A percentile compares a stretch with the other conserved stretches of the same genome.
phyloP scores from a whole-genome alignment of 1,140 invertebrate species.

The Drosophila teissieri region DNA sequence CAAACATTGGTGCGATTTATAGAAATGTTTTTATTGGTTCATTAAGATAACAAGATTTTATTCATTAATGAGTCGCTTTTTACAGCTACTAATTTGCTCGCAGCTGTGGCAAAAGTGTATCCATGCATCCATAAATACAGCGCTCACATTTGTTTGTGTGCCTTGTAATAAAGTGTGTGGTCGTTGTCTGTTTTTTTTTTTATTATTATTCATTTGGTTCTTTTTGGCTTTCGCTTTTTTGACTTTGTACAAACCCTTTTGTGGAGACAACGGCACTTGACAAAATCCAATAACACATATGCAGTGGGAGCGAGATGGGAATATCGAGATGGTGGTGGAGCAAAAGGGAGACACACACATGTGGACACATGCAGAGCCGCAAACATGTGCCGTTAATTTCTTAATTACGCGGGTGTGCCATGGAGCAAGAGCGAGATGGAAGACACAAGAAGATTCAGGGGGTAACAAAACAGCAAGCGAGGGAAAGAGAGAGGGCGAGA shows the following conservation, averaged over 20 bases:
- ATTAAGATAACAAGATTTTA: conserved; percentile 11
- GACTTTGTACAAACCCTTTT: conserved; percentile 76
- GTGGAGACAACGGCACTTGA: conserved; percentile 61
- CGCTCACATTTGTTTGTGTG: conserved; percentile 26
- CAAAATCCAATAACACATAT: conserved; percentile 65
- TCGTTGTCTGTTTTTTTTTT: conserved; percentile 49
- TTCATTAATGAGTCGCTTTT: conserved; percentile 12
- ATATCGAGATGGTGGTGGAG: conserved; percentile 9
- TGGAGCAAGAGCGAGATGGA: conserved; percentile 16
- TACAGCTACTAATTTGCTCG: conserved; percentile 25
- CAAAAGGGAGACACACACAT: conserved; percentile 28
- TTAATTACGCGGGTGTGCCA: conserved; percentile 76
- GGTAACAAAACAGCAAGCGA: conserved; percentile 2
- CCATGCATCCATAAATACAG: conserved; percentile 7
- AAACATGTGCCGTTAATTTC: conserved; percentile 81
- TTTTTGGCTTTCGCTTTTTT: conserved; percentile 75
- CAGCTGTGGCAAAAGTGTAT: conserved; percentile 39
- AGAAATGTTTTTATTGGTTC: not conserved
- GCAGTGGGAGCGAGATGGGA: conserved; percentile 9
- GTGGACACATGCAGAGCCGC: conserved; percentile 57
- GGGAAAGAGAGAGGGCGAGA: conserved; percentile 3
- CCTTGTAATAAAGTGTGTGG: conserved; percentile 73
- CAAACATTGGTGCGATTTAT: not conserved
- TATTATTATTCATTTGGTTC: conserved; percentile 44
- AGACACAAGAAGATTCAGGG: conserved; percentile 20